These are phyloP conservation scores for Terebella lapidaria DNA, from an alignment of 2,888 invertebrate species.

Conservation along the genomic window DNA sequence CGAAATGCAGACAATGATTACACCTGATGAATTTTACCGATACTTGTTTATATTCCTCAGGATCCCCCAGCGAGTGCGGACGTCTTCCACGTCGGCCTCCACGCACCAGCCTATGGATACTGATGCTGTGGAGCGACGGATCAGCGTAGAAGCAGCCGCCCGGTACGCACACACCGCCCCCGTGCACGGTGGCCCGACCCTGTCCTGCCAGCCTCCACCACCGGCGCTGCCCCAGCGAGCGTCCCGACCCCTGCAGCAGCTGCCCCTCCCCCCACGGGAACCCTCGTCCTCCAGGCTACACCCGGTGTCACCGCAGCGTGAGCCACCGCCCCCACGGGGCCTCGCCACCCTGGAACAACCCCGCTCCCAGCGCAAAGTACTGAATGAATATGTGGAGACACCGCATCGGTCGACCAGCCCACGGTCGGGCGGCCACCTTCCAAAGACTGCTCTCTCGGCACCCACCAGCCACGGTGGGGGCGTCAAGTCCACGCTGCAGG, in stretches of 20 bases:
- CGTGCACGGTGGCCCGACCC: too few relatives aligned
- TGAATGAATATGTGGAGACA: not conserved
- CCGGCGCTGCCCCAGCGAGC: not conserved
- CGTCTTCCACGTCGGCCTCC: not conserved
- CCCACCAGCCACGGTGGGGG: not conserved
- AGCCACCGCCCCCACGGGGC: not conserved
- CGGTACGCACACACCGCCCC: not conserved
- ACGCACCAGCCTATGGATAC: not conserved
- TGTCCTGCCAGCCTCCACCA: not conserved
- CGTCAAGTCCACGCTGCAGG: not conserved
- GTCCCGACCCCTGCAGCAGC: not conserved
- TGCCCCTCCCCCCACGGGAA: not conserved
- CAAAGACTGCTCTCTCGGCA: not conserved
- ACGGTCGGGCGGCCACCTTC: not conserved
- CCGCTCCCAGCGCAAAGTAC: not conserved
- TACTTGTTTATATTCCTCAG: too few relatives aligned
- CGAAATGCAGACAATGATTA: too few relatives aligned
- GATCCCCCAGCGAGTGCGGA: not conserved
- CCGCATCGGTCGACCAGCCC: not conserved
- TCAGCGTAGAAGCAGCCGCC: not conserved
- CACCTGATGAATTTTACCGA: too few relatives aligned
- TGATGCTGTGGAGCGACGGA: not conserved
- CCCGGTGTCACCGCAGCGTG: not conserved
- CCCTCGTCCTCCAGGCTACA: not conserved
- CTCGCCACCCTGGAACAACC: not conserved